Evolutionary conservation across 35 echinoderm and acorn worm genomes (phyloP), one percentile per base, ranked within the genome.

Genomic region (Stichopus chloronotus): DNA sequence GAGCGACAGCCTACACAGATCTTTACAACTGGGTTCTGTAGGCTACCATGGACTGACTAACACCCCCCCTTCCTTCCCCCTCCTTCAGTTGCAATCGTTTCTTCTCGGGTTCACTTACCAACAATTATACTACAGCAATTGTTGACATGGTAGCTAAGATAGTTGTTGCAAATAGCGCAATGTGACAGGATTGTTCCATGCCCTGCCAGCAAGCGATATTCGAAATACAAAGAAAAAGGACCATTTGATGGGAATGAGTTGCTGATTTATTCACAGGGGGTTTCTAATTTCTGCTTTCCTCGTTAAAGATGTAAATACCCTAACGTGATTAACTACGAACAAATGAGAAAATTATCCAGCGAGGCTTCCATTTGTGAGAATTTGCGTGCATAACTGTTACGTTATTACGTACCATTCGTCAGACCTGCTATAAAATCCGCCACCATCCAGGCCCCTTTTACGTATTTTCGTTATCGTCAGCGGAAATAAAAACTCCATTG

Each of bases 291-390:
- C 61, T 19, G 4, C 30, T 43, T 43, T 43, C 30, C 30, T 43
- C 30, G 6, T 74, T 74, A 72, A 74, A 74, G 19, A 74, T 74
- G 69, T 74, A 74, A 74, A 74, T 74, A n/a, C 56, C 82, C 82
- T 58, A 55, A 58, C 82, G 82, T 85, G 82, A 85, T 85, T 85
- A 85, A 85, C 19, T 74, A 85, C 12, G 54, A 58, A 85, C 82
- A 85, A 85, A 85, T 58, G 82, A 59, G 82, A 23, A 85, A 85
- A 85, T 85, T 85, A 85, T 85, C 82, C 82, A 56, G 82, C 82
- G 53, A 85, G 52, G 17, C 13, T 58, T 85, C 82, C 14, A 85
- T 85, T 85, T 85, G 82, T 85, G 22, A 58, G n/a, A 56, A 85
- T n/a, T 74, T 58, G 82, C 57, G 57, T 85, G 55, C 82, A 85